Percentiles rank a stretch among this genome's conserved stretches.
Evolutionary conservation across 23 tunicate species (phyloP).

Genomic region (Oikopleura dioica): DNA sequence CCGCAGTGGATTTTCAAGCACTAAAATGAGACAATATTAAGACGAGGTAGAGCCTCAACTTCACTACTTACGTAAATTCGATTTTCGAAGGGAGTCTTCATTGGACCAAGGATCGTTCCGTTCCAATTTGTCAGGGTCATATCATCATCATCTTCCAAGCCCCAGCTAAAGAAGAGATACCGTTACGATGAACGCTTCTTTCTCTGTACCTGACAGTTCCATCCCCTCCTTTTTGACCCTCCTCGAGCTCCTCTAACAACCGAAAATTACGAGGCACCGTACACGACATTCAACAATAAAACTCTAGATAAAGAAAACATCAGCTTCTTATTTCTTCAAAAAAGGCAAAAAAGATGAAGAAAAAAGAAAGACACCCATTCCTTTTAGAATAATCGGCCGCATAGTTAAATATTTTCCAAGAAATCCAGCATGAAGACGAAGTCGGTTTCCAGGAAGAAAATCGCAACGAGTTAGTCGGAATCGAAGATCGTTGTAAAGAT

Average conservation of each 20-base stretch:
- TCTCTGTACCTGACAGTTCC: conserved; percentile 48
- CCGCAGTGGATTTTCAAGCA: conserved; percentile 35
- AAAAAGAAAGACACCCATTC: too few species aligned
- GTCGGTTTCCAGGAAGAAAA: background rate
- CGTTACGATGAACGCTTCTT: too few species aligned
- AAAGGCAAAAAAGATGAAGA: too few species aligned
- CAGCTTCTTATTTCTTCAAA: too few species aligned
- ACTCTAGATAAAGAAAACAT: too few species aligned
- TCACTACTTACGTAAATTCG: too few species aligned
- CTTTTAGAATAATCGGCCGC: too few species aligned
- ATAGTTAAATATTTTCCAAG: too few species aligned
- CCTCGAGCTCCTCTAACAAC: conserved; percentile 55
- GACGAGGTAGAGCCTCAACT: too few species aligned
- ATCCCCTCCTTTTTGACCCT: conserved; percentile 55
- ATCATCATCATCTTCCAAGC: conserved; percentile 42
- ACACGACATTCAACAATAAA: too few species aligned
- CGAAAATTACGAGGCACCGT: conserved; percentile 55
- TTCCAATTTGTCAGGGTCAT: conserved; percentile 37
- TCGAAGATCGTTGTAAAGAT: background rate
- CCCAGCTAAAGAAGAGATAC: too few species aligned
- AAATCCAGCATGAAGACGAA: background rate
- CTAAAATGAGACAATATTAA: too few species aligned
- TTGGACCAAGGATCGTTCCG: conserved; percentile 57
- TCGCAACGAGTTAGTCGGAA: background rate
- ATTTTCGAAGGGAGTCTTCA: conserved; percentile 33